phyloP scores from a whole-genome alignment of 2,888 invertebrate genomes.

The Xestia sexstrigata region DNA sequence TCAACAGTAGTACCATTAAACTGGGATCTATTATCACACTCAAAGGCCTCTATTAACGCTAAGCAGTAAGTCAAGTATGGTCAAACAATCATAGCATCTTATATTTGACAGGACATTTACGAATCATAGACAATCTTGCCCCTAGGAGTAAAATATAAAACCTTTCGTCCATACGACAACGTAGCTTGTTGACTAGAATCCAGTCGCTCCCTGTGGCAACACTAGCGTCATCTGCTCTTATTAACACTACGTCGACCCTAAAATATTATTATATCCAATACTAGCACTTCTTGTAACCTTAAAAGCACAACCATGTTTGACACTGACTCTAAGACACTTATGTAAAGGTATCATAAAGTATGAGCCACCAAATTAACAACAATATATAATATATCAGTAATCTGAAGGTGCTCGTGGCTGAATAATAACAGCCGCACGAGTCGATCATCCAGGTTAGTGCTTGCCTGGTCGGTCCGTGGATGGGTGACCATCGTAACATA shows the following conservation, averaged over 20 bases:
- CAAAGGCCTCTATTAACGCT: neutral
- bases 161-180: neutral
- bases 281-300: conserved; percentile 21
- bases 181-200: neutral
- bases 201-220: neutral
- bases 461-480: neutral
- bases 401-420: neutral
- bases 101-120: neutral
- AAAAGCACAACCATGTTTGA: conserved; percentile 34
- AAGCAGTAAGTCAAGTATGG: neutral
- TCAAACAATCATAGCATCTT: neutral
- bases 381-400: neutral
- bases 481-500: neutral
- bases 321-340: neutral
- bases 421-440: neutral
- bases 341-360: conserved; percentile 3
- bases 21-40: neutral
- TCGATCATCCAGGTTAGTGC: neutral
- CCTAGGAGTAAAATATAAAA: neutral
- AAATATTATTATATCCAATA: conserved; percentile 1
- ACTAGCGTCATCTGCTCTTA: conserved; percentile 7
- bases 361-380: neutral
- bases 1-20: neutral
- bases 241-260: neutral
- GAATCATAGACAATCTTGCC: neutral